phyloP scores from a whole-genome alignment of 2,113 vertebrate genomes.

The Centropus bengalensis region DNA sequence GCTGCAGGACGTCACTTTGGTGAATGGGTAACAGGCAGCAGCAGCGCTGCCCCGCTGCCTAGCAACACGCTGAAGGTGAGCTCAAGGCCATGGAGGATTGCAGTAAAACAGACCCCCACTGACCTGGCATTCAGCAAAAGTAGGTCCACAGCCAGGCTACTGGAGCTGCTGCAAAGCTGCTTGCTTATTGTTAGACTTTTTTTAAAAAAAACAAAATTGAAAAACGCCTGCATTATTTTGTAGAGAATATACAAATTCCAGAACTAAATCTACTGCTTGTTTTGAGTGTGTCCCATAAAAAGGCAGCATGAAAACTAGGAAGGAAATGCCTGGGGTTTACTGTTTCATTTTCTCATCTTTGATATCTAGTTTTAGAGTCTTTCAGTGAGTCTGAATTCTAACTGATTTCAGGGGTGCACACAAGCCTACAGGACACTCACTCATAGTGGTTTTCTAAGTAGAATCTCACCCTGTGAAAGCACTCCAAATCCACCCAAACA shows the following conservation, averaged over 20 bases:
- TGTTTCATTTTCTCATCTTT: neutral
- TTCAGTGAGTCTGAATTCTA: neutral
- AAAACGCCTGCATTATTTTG: neutral
- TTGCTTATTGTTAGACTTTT: neutral
- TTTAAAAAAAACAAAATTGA: neutral
- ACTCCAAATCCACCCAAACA: neutral
- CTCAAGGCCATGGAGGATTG: neutral
- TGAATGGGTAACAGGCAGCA: neutral
- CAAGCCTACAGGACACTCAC: neutral
- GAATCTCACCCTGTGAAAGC: neutral
- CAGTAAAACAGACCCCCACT: neutral
- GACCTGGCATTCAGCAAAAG: neutral
- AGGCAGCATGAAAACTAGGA: neutral
- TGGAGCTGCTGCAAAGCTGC: neutral
- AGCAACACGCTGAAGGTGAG: conserved; percentile 13
- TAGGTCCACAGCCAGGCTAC: neutral
- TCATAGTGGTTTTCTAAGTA: neutral
- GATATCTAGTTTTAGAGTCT: neutral
- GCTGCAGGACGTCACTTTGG: neutral
- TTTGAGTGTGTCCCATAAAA: neutral
- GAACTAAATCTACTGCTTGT: neutral
- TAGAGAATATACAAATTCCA: neutral
- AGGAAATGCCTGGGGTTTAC: neutral
- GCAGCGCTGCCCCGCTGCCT: neutral
- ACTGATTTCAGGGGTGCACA: neutral